phyloP scores from a whole-genome alignment of 2,888 invertebrate species.

The Xanthorhoe spadicearia region DNA sequence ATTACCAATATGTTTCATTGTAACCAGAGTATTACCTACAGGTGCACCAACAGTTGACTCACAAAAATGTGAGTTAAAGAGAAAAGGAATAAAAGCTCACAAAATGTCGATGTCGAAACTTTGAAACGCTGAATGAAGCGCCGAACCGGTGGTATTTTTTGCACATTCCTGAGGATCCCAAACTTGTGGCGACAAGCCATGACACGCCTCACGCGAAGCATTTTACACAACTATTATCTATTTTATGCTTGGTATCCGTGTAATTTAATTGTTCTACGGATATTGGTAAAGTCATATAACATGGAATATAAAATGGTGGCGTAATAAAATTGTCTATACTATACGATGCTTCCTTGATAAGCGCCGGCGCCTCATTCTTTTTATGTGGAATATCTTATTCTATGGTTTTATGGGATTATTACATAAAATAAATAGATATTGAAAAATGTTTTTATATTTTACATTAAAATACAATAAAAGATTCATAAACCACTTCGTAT shows the following conservation, averaged over 20 bases:
- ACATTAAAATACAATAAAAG: too few relatives aligned
- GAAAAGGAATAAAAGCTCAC: too few relatives aligned
- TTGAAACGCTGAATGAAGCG: constrained; percentile 11
- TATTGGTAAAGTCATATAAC: constrained; percentile 19
- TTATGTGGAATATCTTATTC: background rate
- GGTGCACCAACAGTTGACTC: too few relatives aligned
- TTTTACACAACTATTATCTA: constrained; percentile 41
- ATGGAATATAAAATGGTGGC: constrained; percentile 6
- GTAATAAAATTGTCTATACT: constrained; percentile 10
- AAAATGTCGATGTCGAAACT: constrained; percentile 4
- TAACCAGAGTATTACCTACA: too few relatives aligned
- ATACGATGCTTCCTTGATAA: constrained; percentile 3
- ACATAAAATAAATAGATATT: background rate
- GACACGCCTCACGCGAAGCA: constrained; percentile 63
- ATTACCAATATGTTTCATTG: too few relatives aligned
- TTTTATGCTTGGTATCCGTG: constrained; percentile 45
- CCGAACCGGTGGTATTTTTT: constrained; percentile 53
- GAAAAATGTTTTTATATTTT: too few relatives aligned
- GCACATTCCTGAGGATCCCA: constrained; percentile 54
- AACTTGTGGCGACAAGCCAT: constrained; percentile 74
- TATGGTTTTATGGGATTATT: background rate
- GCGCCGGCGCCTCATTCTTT: constrained; percentile 7
- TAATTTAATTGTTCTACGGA: constrained; percentile 46
- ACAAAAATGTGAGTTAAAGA: too few relatives aligned
- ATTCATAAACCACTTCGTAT: too few relatives aligned